Base-by-base conservation (phyloP, 2,113 vertebrate genomes). In the Engystomops pustulosus region DNA sequence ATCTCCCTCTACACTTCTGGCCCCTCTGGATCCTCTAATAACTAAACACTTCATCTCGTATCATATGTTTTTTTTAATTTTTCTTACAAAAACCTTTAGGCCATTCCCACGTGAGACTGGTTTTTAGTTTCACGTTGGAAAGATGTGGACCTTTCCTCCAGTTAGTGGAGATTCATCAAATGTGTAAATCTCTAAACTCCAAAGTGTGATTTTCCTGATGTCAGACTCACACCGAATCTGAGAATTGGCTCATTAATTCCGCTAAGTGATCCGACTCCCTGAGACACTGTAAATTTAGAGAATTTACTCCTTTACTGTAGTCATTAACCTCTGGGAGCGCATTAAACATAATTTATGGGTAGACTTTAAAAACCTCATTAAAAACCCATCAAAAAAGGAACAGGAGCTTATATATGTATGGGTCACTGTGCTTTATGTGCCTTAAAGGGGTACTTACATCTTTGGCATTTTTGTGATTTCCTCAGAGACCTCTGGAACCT, bases 261-360 rank as follows among this genome's bases (percentile, higher is more conserved):
- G 11, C 27, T 32, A 49, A 49, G 44, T 49, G 23, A 49, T 18
- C 23, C 3, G 25, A 6, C 44, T 74, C 17, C 44, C 45, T 49
- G 2, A 30, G 14, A 45, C 27, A 7, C 8, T 45, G 69, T 45
- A 11, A 4, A 30, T 49, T 49, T 49, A 30, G 18, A 27, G 14
- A 32, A 18, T 74, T 49, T 27, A 14, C 44, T 36, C 15, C 23
- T 27, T 72, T 44, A 14, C 15, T 49, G 44, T 30, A 49, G 71
- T 49, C 25, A 32, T 74, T 74, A 49, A 74, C 71, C 71, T 74
- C 38, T 74, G 7, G n/a, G 11, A 74, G 10, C 71, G 30, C 44
- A 30, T 74, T 32, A 47, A 72, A 25, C 17, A 30, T 17, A 74
- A 68, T 68, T 38, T 68, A 38, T 17, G 7, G 71, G 14, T 27